Base-by-base conservation (phyloP, 2,888 invertebrate species). In the Harpalus rubripes region DNA sequence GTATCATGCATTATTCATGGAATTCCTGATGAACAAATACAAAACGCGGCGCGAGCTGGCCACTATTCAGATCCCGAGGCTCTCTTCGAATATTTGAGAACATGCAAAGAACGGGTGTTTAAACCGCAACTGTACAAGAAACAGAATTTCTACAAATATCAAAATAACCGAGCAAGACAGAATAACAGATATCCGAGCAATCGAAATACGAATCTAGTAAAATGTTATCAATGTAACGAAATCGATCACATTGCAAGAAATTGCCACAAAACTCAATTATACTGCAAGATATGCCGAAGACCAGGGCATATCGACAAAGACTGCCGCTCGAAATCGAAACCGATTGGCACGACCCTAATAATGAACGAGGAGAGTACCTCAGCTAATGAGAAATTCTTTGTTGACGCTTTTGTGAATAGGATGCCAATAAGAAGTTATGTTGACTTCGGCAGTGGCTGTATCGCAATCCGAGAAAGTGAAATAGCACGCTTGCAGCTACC, bases 51-150 rank as follows among this genome's bases (percentile, higher is more conserved):
- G 8, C 15, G 63, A 63, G 63, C 63, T 63, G 18, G 63, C 10
- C 22, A 63, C 63, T 63, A 63, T 12, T 16, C 26, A 8, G 63
- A 63, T 63, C 63, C 18, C 18, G 63, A 63, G 26, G 18, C 63
- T 26, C 26, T 63, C 12, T 16, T 16, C 26, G 63, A 63, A 10
- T 63, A 63, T 63, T 26, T 63, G 18, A 12, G 63, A 16, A 63
- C 16, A 12, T 63, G 63, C 3, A 63, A 16, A 15, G 63, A 63
- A 15, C 16, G 26, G 10, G 10, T 5, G 5, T 44, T 44, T 44
- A 44, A 44, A 44, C 44, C 44, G 1, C 44, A 44, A 10, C 0
- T 1, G 4, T 44, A 2, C 10, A 44, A 44, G 44, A 44, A 44
- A 44, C 44, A 44, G 1, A 44, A 44, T 44, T 44, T 44, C 44